Evolutionary conservation across 2,797 vertebrate genomes (phyloP), one percentile per base, ranked within the genome.

Genomic region (Platyrinchus mystaceus): DNA sequence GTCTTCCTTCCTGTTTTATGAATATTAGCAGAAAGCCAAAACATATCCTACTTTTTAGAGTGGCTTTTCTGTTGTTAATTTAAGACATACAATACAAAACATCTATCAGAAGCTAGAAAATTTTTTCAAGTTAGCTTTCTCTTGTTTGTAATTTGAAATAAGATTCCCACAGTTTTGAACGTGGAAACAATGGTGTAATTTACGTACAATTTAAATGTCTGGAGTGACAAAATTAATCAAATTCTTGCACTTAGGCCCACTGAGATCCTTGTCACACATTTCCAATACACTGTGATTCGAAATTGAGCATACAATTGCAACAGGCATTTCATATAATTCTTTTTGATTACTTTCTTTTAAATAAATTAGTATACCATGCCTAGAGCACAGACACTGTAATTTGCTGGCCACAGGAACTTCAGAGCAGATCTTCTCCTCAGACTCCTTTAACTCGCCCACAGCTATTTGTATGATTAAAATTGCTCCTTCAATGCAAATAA

Each of bases 31-130:
- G 59, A 80, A 90, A 85, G 49, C 37, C 37, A 47, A 74, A 80
- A 85, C 52, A 82, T n/a, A 82, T 74, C 75, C 39, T 59, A 62
- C 44, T 86, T 94, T 68, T 62, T 59, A 86, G 75, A 94, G 79
- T 44, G 73, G 82, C 34, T 85, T 89, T 87, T 84, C 53, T 92
- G 28, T 23, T 94, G n/a, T 53, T 89, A 90, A 94, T 90, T 90
- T 77, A 82, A 90, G 53, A 84, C 69, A 91, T 10, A 59, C 34
- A 41, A 84, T 58, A 88, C 11, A 50, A 67, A 93, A 66, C 43
- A 70, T 93, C 77, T 86, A 90, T 76, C 84, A 95, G 89, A 94
- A 89, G 73, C 44, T 84, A 75, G 80, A 80, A 92, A 90, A 89
- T 41, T 75, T 96, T 96, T 94, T 90, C 44, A 86, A 85, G 93